Conservation (phyloP, 2,888 invertebrate species). For the Idaea straminata region DNA sequence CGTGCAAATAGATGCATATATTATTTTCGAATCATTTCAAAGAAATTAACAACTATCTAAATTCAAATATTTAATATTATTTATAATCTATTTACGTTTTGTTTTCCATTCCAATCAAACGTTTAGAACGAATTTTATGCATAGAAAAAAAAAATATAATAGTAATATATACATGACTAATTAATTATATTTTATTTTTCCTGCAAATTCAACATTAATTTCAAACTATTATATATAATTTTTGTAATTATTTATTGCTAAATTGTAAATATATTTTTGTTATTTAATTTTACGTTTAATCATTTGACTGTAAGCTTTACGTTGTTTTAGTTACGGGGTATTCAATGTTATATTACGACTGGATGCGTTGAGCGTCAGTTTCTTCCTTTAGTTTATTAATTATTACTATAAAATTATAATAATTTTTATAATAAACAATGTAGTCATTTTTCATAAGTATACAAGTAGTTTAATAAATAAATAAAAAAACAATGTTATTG, state of each 20-base stretch:
- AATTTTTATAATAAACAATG: constrained; percentile 54
- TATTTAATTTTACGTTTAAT: constrained; percentile 77
- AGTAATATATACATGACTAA: neutral
- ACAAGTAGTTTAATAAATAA: constrained; percentile 64
- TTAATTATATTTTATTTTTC: neutral
- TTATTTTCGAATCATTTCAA: too few species aligned
- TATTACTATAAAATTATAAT: constrained; percentile 33
- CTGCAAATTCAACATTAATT: constrained; percentile 29
- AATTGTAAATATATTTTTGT: constrained; percentile 78
- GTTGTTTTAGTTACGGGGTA: constrained; percentile 35
- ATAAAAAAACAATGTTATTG: constrained; percentile 48
- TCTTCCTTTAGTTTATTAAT: constrained; percentile 40
- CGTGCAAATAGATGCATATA: neutral
- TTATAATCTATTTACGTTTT: constrained; percentile 12
- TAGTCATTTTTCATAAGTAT: constrained; percentile 73
- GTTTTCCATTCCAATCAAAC: constrained; percentile 56
- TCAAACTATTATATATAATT: constrained; percentile 44
- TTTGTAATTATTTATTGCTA: constrained; percentile 76
- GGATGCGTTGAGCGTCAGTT: constrained; percentile 31
- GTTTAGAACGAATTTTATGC: constrained; percentile 44
- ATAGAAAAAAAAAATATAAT: constrained; percentile 26
- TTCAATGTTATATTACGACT: constrained; percentile 26
- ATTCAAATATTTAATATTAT: neutral
- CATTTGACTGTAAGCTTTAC: constrained; percentile 44
- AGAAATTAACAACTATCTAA: neutral